phyloP scores from a whole-genome alignment of 2,797 vertebrate species.

The Discoglossus pictus region DNA sequence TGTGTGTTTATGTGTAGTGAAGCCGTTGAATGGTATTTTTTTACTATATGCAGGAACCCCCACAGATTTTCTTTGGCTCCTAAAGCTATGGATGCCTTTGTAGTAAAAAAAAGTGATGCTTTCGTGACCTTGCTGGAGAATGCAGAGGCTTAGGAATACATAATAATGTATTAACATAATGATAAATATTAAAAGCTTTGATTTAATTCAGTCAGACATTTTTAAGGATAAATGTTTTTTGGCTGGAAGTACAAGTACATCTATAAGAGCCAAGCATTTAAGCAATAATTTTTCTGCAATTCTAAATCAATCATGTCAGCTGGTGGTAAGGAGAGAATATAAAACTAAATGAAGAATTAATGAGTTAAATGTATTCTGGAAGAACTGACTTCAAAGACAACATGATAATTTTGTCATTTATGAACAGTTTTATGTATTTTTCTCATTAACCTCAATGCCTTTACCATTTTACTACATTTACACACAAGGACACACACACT shows the following conservation, averaged over 20 bases:
- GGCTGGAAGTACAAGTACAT: constrained; percentile 7
- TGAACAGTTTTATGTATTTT: not conserved
- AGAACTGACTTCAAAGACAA: constrained; percentile 2
- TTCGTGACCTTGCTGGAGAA: not conserved
- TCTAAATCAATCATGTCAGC: constrained; percentile 28
- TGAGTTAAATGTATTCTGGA: constrained; percentile 21
- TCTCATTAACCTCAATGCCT: too few relatives aligned
- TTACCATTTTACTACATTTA: too few relatives aligned
- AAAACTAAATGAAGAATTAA: constrained; percentile 21
- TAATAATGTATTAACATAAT: constrained; percentile 24
- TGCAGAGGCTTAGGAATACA: not conserved
- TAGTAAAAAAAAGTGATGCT: not conserved
- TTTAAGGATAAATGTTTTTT: constrained; percentile 28
- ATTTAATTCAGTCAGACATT: constrained; percentile 18
- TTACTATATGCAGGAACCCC: too few relatives aligned
- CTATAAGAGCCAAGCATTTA: constrained; percentile 25
- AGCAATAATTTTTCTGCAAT: constrained; percentile 23
- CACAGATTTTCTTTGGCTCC: too few relatives aligned
- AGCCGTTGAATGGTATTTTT: too few relatives aligned
- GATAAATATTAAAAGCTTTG: constrained; percentile 23
- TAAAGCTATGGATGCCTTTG: too few relatives aligned
- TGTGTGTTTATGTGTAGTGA: too few relatives aligned
- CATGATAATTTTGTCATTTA: constrained; percentile 15
- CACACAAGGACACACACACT: too few relatives aligned
- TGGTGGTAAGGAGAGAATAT: constrained; percentile 26